Conservation (phyloP, 2,888 invertebrate genomes). For the Drosophila flavopinicola region DNA sequence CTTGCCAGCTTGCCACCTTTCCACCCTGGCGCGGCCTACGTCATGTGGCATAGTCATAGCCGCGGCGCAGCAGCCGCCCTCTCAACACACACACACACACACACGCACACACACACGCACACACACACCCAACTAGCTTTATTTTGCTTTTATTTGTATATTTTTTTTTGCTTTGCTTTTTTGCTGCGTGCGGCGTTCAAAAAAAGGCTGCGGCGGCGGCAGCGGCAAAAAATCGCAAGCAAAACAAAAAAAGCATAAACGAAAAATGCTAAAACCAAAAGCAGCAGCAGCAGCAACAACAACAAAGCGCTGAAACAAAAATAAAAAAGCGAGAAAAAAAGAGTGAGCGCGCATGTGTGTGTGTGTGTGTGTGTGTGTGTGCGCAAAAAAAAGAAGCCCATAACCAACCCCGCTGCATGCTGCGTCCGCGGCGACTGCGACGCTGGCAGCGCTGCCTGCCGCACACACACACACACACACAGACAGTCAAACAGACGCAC, state of each 20-base stretch:
- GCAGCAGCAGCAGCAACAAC: constrained; percentile 31
- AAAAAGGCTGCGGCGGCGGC: constrained; percentile 70
- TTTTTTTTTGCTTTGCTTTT: constrained; percentile 23
- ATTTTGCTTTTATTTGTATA: constrained; percentile 50
- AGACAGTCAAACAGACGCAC: constrained; percentile 30
- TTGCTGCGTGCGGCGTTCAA: constrained; percentile 63
- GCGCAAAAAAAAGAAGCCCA: constrained; percentile 55
- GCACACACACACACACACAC: constrained; percentile 34
- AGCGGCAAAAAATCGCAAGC: constrained; percentile 66
- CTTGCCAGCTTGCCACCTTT: constrained; percentile 10
- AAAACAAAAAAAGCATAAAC: constrained; percentile 69
- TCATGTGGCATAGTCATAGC: constrained; percentile 25
- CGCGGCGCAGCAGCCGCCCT: neutral
- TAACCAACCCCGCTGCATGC: constrained; percentile 75
- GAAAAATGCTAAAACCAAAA: constrained; percentile 73
- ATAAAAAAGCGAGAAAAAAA: constrained; percentile 49
- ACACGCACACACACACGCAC: constrained; percentile 28
- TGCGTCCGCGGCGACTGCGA: constrained; percentile 44
- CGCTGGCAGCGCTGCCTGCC: constrained; percentile 34
- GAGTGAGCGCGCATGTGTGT: constrained; percentile 44
- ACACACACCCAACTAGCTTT: constrained; percentile 42
- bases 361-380: constrained; percentile 34
- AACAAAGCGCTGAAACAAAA: constrained; percentile 23
- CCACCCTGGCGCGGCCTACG: constrained; percentile 34
- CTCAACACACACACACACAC: constrained; percentile 11